A percentile compares a stretch with the other conserved stretches of the same genome.
Evolutionary conservation across 2,113 vertebrate species (phyloP).

Genomic region (Balaeniceps rex): DNA sequence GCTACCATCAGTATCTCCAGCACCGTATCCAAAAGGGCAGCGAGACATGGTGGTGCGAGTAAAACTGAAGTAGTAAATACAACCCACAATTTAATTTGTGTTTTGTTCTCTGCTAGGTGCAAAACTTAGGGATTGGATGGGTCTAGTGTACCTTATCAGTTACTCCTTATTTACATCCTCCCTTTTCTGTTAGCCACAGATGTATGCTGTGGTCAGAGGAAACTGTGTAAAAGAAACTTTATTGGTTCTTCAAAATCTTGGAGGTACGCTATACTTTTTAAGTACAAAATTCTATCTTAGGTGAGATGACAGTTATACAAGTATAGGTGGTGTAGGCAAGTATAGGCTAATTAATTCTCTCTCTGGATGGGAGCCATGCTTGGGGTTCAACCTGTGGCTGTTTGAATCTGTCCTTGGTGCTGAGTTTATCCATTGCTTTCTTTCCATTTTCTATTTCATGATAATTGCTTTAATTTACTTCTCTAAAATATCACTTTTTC

Average conservation of each 20-base stretch:
- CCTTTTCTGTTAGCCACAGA: not conserved
- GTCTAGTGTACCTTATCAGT: not conserved
- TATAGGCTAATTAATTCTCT: not conserved
- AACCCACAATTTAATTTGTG: not conserved
- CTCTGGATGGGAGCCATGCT: not conserved
- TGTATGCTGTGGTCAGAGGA: not conserved
- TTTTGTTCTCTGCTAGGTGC: not conserved
- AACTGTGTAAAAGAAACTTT: not conserved
- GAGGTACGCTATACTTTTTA: not conserved
- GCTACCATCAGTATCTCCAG: not conserved
- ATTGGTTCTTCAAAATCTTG: not conserved
- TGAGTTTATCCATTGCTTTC: not conserved
- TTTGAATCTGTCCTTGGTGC: not conserved
- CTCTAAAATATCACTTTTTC: not conserved
- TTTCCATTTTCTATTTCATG: not conserved
- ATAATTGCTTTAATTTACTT: not conserved
- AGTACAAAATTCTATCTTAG: not conserved
- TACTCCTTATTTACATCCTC: not conserved
- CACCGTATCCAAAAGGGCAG: not conserved
- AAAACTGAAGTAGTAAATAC: not conserved
- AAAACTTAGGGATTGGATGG: not conserved
- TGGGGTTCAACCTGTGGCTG: not conserved
- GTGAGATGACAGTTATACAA: not conserved
- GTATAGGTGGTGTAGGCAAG: not conserved
- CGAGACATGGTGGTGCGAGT: not conserved